phyloP scores from a whole-genome alignment of 1,140 invertebrate species.

The Zophobas atratus region DNA sequence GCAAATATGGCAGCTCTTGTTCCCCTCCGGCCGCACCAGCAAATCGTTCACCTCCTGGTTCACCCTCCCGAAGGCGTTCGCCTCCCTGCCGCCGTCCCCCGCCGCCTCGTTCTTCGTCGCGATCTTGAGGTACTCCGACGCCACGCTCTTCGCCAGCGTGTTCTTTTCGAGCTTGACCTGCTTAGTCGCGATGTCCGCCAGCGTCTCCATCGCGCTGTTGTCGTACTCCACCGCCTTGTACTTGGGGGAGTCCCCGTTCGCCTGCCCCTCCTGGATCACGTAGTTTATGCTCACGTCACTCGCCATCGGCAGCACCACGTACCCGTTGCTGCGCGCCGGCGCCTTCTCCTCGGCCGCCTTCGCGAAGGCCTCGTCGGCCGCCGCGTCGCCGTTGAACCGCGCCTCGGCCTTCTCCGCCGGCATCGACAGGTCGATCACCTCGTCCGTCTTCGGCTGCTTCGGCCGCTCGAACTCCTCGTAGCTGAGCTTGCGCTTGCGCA shows the following conservation, averaged over 20 bases:
- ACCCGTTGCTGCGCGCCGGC: slow-evolving; percentile 8
- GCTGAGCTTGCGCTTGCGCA: slow-evolving; percentile 58
- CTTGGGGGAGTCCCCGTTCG: slow-evolving; percentile 20
- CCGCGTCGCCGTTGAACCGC: slow-evolving; percentile 21
- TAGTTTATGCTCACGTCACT: slow-evolving; percentile 46
- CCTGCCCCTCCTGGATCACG: slow-evolving; percentile 19
- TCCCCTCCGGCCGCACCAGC: slow-evolving; percentile 66
- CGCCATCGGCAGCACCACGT: slow-evolving; percentile 29
- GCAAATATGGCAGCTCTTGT: slow-evolving; percentile 84
- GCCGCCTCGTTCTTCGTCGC: slow-evolving; percentile 70
- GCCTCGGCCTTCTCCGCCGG: slow-evolving; percentile 5
- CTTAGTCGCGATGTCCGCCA: slow-evolving; percentile 68
- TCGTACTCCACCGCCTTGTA: slow-evolving; percentile 58
- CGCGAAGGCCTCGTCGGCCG: neutral
- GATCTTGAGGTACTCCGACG: slow-evolving; percentile 75
- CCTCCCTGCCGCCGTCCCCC: slow-evolving; percentile 54
- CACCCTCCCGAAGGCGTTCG: slow-evolving; percentile 47
- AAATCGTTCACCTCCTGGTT: slow-evolving; percentile 63
- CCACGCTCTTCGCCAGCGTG: slow-evolving; percentile 72
- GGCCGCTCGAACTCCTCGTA: slow-evolving; percentile 50
- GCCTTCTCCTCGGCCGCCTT: neutral
- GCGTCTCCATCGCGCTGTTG: slow-evolving; percentile 68
- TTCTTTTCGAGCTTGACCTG: slow-evolving; percentile 68
- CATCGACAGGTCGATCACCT: slow-evolving; percentile 63
- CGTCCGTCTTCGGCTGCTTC: slow-evolving; percentile 59